Base-by-base conservation (phyloP, 1,140 invertebrate genomes). In the Nixonia krombeini region DNA sequence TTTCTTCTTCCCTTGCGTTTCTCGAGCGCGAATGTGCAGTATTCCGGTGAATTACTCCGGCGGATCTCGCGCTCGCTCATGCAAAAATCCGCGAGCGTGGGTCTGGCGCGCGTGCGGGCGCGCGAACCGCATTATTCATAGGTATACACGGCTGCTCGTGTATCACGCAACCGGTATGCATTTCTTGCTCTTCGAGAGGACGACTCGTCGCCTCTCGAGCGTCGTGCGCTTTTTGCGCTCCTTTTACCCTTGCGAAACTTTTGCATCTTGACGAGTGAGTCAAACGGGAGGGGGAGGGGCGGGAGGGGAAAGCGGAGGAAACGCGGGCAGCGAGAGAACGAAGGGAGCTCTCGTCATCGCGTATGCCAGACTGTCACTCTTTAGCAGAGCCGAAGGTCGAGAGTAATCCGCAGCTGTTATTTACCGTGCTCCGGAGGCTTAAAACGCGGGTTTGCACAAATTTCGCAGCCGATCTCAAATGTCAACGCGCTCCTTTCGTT, bases 171-270 rank as follows among this genome's bases (percentile, higher is more conserved):
- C 31, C 37, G 8, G 17, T 38, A 31, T 38, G 28, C 12, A 42
- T 49, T 33, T 50, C 37, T 44, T 10, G 45, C 12, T 45, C 52
- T 35, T 33, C 40, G 25, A 61, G 44, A 72, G 68, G 63, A 74
- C 51, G 62, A 74, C 74, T 53, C 71, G 37, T 64, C 68, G 37
- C 61, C 69, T 45, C 69, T 69, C 65, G 53, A 59, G 25, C 57
- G 25, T 28, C 31, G 38, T 42, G 35, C 38, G 47, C 53, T 58
- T 75, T 75, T 71, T 73, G 63, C 56, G 51, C 44, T 57, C 66
- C 72, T 65, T 74, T 76, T 72, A 70, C 63, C 53, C 57, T 75
- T 65, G 76, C 69, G 74, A 73, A 79, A 79, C 74, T 73, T 76
- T 76, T 70, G 72, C 76, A 73, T 78, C 70, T 58, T 55, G 70